Evolutionary conservation across 2,113 vertebrate genomes (phyloP), one percentile per base, ranked within the genome.

Genomic region (Motacilla tschutschensis): DNA sequence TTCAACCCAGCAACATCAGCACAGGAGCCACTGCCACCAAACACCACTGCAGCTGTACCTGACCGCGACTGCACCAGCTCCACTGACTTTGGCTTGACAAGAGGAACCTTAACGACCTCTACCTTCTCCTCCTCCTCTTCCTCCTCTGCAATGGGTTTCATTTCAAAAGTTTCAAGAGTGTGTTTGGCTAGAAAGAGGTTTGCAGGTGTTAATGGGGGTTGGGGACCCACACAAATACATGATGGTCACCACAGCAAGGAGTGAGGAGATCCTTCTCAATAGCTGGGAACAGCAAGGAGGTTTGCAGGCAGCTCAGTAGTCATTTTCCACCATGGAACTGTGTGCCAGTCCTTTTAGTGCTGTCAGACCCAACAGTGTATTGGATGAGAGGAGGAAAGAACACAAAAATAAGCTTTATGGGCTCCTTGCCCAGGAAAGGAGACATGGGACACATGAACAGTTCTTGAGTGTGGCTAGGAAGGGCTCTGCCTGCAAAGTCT

Each of bases 131-230:
- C 86, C 54, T 94, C 91, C 75, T 94, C 94, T 67, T 94, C 92
- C 70, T 93, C 91, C 86, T 94, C 87, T 89, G 94, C 81, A 93
- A 94, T 90, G 69, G 89, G 72, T 79, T 85, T 95, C 93, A 95
- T 94, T 88, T 93, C 81, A 89, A 90, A 90, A 85, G 65, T 85
- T 82, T 93, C 93, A 91, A 90, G 69, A 46, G 22, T 5, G 29
- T 70, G 75, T 77, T 93, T 94, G 71, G 89, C 93, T 95, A 91
- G 65, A 95, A 95, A 81, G 78, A 96, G 85, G 79, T 77, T 91
- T 38, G 89, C 46, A 75, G 4, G 69, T 3, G 5, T 95, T 95
- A 96, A 71, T 2, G 6, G 33, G 63, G 2, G 36, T 1, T 44
- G 55, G 35, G 59, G 58, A 69, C 53, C 17, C 1, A 0, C 26